Evolutionary conservation across 2,888 invertebrate species (phyloP).

Genomic region (Allacma fusca): DNA sequence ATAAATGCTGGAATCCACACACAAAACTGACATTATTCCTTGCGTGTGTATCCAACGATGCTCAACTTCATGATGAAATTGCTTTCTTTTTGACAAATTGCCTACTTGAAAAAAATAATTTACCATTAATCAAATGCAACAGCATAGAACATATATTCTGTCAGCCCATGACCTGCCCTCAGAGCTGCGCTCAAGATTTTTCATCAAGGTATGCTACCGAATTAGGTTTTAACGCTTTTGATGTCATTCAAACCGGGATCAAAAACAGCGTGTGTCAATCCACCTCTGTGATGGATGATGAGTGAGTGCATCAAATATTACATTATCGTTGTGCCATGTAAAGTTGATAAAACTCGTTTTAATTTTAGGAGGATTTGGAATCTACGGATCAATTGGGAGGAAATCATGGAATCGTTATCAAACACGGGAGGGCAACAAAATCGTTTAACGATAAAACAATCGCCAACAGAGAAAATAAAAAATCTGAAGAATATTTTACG

Average conservation of each 20-base stretch:
- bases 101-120: not conserved
- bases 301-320: not conserved
- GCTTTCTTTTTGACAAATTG: constrained; percentile 22
- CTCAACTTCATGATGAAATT: not conserved
- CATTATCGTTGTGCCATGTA: no score
- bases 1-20: constrained; percentile 13
- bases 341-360: not conserved
- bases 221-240: constrained; percentile 21
- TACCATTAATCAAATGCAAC: constrained; percentile 21
- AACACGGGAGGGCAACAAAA: no score
- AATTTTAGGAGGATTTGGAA: constrained; percentile 25
- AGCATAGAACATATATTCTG: constrained; percentile 2
- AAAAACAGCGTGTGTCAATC: constrained; percentile 1
- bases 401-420: constrained; percentile 8
- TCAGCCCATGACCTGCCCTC: not conserved
- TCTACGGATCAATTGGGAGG: not conserved
- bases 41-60: constrained; percentile 19
- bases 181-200: not conserved
- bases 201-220: not conserved
- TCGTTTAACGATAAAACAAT: no score
- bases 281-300: not conserved
- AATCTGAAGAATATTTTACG: not conserved
- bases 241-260: not conserved
- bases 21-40: not conserved
- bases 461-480: not conserved